Evolutionary conservation across 2,113 vertebrate genomes (phyloP).

Genomic region (Mormyrus iriodes): DNA sequence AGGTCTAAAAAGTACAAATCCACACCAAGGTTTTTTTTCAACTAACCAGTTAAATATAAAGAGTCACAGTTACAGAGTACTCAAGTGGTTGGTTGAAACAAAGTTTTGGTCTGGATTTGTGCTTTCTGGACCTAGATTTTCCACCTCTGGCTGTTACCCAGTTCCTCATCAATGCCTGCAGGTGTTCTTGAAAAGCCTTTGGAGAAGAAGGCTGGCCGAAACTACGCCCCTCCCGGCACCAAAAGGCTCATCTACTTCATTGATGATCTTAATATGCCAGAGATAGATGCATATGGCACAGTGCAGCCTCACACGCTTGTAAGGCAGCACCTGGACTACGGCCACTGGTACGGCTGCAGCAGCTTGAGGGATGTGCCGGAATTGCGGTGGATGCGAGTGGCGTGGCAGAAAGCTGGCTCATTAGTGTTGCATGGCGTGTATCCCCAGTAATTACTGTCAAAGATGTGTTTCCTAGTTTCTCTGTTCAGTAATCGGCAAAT

Average conservation of each 20-base stretch:
- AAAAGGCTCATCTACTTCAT: constrained; percentile 74
- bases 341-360: constrained; percentile 51
- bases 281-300: constrained; percentile 63
- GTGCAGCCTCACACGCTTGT: constrained; percentile 69
- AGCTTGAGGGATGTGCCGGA: not conserved
- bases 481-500: not conserved
- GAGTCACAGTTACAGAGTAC: not conserved
- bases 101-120: not conserved
- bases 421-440: not conserved
- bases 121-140: not conserved
- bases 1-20: not conserved
- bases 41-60: not conserved
- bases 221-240: constrained; percentile 61
- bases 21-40: not conserved
- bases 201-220: constrained; percentile 69
- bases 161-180: constrained; percentile 25
- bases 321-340: constrained; percentile 66
- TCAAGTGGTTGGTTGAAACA: not conserved
- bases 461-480: not conserved
- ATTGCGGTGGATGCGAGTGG: not conserved
- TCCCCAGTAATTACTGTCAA: not conserved
- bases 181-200: constrained; percentile 68
- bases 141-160: not conserved
- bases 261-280: constrained; percentile 70
- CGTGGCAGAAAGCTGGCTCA: not conserved